These are phyloP conservation scores for Ostrea denselamellosa DNA, from an alignment of 1,140 invertebrate genomes.

Conservation along the genomic window DNA sequence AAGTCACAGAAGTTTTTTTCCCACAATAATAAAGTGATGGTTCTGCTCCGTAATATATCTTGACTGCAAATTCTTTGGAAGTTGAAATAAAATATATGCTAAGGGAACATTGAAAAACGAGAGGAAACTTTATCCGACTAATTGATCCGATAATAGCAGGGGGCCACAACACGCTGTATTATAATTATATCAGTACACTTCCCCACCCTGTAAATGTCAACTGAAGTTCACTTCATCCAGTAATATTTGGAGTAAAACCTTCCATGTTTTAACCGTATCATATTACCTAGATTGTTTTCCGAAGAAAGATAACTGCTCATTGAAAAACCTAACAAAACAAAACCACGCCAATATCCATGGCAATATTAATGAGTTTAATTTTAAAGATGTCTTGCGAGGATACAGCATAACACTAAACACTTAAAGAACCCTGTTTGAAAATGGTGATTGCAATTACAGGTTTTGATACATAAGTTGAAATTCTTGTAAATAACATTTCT, in stretches of 20 bases:
- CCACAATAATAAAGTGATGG: too few species aligned
- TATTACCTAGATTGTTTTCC: background rate
- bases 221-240: slow-evolving; percentile 4
- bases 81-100: too few species aligned
- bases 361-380: background rate
- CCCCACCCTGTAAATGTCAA: slow-evolving; percentile 20
- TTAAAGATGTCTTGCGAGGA: background rate
- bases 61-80: too few species aligned
- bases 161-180: background rate
- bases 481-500: too few species aligned
- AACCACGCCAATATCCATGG: too few species aligned
- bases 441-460: too few species aligned
- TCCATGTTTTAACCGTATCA: background rate
- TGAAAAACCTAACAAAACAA: background rate
- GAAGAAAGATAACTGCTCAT: slow-evolving; percentile 14
- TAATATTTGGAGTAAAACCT: slow-evolving; percentile 10
- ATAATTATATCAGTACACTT: background rate
- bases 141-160: background rate
- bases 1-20: too few species aligned
- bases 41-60: too few species aligned
- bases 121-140: background rate
- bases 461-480: too few species aligned
- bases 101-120: background rate
- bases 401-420: background rate
- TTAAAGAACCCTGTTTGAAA: too few species aligned